Base-by-base conservation (phyloP, 30 jellyfish, hydroid and myxozoan species). In the Hydra vulgaris region DNA sequence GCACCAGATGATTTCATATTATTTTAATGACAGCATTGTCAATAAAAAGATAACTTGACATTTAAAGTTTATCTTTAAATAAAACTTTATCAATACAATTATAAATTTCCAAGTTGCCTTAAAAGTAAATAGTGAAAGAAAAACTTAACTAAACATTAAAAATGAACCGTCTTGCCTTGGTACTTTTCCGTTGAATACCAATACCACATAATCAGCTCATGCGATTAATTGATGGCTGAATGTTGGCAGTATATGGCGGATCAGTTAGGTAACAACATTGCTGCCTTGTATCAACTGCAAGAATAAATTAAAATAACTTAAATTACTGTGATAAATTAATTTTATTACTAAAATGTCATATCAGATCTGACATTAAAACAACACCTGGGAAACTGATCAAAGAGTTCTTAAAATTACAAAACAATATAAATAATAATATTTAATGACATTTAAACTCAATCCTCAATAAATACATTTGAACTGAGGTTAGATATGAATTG, bases 221-320 rank as follows among this genome's bases (percentile, higher is more conserved):
- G 79, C 27, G 66, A 23, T 53, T 54, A 77, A 53, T 23, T 78
- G 79, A 56, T 52, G 79, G 85, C 54, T 78, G 79, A 78, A 8
- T 53, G 21, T 74, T 40, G 82, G 25, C 66, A 74, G 24, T 74
- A 23, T n/a, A 18, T 8, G 81, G 81, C 24, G 54, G 53, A 19
- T 26, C 61, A 73, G 53, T 22, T 73, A 25, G 24, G 61, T 21
- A 73, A 25, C 81, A 73, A 73, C 79, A 53, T 53, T 78, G 85
- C 79, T 78, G 85, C 69, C 85, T 78, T 78, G 85, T 78, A 15
- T 78, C 56, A 81, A 78, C 85, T 78, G 85, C 69, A 78, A 78
- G 69, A 56, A 21, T 21, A 78, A 78, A 56, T 40, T 40, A 40
- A 40, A 40, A 40, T 40, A 40, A 40, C 61, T 40, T 40, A 40